Evolutionary conservation across 2,888 invertebrate species (phyloP).

Genomic region (Lepidonotus clava): DNA sequence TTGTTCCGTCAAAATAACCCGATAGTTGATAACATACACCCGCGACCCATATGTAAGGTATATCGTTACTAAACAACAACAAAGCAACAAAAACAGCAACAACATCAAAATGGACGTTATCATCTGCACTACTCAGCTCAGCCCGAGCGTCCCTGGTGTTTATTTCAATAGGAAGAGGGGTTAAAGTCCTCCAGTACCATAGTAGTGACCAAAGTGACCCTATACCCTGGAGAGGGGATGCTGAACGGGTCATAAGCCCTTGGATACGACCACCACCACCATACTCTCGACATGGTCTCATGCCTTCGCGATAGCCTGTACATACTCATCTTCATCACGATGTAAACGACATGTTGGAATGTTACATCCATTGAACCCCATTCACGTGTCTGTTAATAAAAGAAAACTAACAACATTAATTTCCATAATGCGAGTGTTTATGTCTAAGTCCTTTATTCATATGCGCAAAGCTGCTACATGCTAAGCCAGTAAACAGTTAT

Average conservation of each 20-base stretch:
- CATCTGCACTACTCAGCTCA: background rate
- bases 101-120: background rate
- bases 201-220: no score
- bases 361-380: background rate
- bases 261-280: no score
- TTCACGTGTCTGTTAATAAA: conserved; percentile 9
- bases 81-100: background rate
- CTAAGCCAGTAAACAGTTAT: no score
- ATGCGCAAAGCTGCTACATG: no score
- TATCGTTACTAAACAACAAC: background rate
- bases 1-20: conserved; percentile 1
- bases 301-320: conserved; percentile 33
- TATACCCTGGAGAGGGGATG: no score
- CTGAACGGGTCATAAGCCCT: no score
- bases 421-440: background rate
- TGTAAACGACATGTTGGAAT: background rate
- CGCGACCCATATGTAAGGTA: background rate
- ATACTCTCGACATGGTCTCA: no score
- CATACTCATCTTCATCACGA: conserved; percentile 30
- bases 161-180: no score
- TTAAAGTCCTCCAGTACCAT: no score
- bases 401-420: background rate
- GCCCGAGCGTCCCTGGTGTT: no score
- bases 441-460: background rate
- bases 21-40: background rate